Percentiles rank a stretch among this genome's conserved stretches.
Conservation (phyloP, 2,888 invertebrate genomes). For the Agrotis segetum region DNA sequence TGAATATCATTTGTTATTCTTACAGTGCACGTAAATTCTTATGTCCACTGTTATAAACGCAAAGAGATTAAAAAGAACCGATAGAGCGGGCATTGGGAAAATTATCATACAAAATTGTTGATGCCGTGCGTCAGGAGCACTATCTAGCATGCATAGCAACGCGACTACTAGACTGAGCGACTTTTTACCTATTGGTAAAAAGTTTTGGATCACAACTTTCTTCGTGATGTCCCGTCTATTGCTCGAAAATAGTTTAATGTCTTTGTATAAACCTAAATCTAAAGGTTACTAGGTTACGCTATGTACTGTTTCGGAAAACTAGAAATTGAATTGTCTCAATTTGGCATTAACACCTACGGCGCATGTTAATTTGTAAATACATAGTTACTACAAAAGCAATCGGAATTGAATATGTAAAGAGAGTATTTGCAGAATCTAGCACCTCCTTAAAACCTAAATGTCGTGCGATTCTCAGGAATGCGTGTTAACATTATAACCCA, state of each 20-base stretch:
- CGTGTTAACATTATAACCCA: background rate
- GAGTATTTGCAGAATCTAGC: conserved; percentile 23
- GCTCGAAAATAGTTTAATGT: too few relatives aligned
- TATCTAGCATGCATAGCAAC: too few relatives aligned
- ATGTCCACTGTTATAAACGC: background rate
- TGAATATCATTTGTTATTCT: too few relatives aligned
- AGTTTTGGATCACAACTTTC: too few relatives aligned
- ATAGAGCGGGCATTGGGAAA: too few relatives aligned
- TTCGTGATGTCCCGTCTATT: too few relatives aligned
- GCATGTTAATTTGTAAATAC: conserved; percentile 1
- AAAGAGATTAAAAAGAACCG: too few relatives aligned
- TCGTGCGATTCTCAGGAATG: conserved; percentile 16
- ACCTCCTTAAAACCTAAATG: conserved; percentile 12
- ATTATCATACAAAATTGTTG: too few relatives aligned
- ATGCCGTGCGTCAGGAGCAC: too few relatives aligned
- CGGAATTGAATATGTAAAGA: conserved; percentile 28
- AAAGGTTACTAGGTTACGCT: conserved; percentile 4
- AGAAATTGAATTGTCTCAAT: background rate
- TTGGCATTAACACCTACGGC: background rate
- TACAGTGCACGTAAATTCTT: too few relatives aligned
- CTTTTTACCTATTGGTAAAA: too few relatives aligned
- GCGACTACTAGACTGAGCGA: too few relatives aligned
- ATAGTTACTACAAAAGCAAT: conserved; percentile 1
- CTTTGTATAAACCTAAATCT: background rate
- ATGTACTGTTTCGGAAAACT: background rate